Conservation (phyloP, 2,113 vertebrate genomes). For the Catharus minimus region DNA sequence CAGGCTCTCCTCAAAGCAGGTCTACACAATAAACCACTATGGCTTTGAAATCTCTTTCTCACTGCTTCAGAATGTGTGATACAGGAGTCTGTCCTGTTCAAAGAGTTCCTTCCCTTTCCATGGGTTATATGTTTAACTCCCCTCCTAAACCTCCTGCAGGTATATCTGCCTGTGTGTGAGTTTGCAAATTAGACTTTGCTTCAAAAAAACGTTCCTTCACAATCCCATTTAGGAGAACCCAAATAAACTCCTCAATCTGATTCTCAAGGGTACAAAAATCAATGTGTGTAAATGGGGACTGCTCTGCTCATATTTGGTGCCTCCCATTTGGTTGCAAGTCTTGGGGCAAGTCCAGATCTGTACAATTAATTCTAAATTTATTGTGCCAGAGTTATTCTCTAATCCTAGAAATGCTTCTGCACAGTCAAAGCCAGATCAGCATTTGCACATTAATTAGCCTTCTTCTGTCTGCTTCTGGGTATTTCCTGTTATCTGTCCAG, state of each 20-base stretch:
- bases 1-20: background rate
- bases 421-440: background rate
- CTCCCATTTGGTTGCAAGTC: background rate
- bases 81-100: background rate
- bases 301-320: too few relatives aligned
- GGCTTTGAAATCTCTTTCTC: background rate
- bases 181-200: background rate
- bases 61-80: background rate
- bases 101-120: background rate
- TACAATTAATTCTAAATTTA: background rate
- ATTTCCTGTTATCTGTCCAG: background rate
- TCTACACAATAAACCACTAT: background rate
- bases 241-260: background rate
- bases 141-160: background rate
- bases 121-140: background rate
- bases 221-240: background rate
- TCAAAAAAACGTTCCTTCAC: background rate
- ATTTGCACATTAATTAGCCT: background rate
- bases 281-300: fast-evolving
- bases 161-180: fast-evolving
- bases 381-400: background rate
- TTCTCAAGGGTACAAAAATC: background rate
- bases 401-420: background rate
- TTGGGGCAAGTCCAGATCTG: background rate
- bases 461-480: background rate